Percentiles rank a stretch among this genome's conserved stretches.
These are phyloP conservation scores for Matsumyia berberina DNA, from an alignment of 2,888 invertebrate genomes.

Conservation along the genomic window DNA sequence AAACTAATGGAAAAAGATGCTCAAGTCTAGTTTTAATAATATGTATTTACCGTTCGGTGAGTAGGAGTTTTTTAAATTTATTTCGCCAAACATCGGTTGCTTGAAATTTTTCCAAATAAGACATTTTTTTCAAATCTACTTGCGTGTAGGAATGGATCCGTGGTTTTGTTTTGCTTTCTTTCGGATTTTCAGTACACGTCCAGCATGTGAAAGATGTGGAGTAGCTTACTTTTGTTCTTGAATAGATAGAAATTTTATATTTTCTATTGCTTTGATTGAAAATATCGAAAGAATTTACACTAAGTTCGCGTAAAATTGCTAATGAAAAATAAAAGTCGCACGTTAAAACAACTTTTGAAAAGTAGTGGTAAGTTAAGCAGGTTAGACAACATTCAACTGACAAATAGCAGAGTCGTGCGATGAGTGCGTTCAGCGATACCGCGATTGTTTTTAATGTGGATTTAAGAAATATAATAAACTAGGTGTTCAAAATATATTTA, in stretches of 20 bases:
- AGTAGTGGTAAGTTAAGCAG: constrained; percentile 18
- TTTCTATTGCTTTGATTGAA: background rate
- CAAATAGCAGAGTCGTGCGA: background rate
- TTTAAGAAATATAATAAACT: too few species aligned
- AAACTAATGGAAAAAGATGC: background rate
- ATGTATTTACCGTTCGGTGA: constrained; percentile 81
- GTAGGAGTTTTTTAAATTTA: constrained; percentile 80
- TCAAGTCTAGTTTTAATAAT: constrained; percentile 49
- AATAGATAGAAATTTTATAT: background rate
- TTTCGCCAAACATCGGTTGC: constrained; percentile 81
- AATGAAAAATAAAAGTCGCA: constrained; percentile 5
- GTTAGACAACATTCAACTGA: constrained; percentile 22
- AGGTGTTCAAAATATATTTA: too few species aligned
- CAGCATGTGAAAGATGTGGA: constrained; percentile 39
- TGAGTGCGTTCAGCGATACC: constrained; percentile 23
- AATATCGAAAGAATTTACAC: background rate
- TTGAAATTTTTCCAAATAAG: constrained; percentile 81
- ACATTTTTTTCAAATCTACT: constrained; percentile 79
- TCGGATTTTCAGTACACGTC: constrained; percentile 29
- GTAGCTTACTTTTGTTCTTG: constrained; percentile 28
- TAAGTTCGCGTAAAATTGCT: background rate
- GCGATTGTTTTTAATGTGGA: too few species aligned
- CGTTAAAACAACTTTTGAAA: constrained; percentile 51
- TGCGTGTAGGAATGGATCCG: constrained; percentile 2
- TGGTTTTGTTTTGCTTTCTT: background rate